phyloP scores from a whole-genome alignment of 2,888 invertebrate species.

The Erannis defoliaria region DNA sequence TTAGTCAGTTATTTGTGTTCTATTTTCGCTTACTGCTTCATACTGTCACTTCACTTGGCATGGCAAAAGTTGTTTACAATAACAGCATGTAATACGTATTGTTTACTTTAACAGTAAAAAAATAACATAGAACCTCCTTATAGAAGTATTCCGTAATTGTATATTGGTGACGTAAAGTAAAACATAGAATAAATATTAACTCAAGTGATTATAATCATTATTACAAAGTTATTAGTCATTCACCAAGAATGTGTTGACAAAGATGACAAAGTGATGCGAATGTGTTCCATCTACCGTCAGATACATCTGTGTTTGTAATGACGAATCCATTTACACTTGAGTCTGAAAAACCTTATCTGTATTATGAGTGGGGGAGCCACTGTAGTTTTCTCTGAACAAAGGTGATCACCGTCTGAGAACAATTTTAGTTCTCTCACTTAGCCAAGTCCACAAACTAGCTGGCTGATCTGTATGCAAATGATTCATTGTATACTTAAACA shows the following conservation, averaged over 20 bases:
- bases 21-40: too few species aligned
- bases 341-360: not conserved
- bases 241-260: conserved; percentile 53
- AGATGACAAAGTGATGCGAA: conserved; percentile 48
- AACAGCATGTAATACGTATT: too few species aligned
- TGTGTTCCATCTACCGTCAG: conserved; percentile 38
- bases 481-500: conserved; percentile 56
- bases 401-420: too few species aligned
- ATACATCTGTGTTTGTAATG: conserved; percentile 66
- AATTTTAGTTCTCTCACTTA: not conserved
- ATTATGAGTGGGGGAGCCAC: conserved; percentile 1
- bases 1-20: too few species aligned
- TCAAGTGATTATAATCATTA: conserved; percentile 47
- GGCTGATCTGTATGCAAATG: conserved; percentile 51
- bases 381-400: not conserved
- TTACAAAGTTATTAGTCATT: conserved; percentile 62
- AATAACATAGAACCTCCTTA: not conserved
- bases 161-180: not conserved
- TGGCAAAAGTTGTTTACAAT: not conserved
- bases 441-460: not conserved
- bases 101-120: not conserved
- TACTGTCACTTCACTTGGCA: too few species aligned
- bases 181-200: conserved; percentile 50
- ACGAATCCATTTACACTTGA: conserved; percentile 59
- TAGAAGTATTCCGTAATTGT: too few species aligned